Evolutionary conservation across 2,797 vertebrate species (phyloP).

Genomic region (Gallinago stenura): DNA sequence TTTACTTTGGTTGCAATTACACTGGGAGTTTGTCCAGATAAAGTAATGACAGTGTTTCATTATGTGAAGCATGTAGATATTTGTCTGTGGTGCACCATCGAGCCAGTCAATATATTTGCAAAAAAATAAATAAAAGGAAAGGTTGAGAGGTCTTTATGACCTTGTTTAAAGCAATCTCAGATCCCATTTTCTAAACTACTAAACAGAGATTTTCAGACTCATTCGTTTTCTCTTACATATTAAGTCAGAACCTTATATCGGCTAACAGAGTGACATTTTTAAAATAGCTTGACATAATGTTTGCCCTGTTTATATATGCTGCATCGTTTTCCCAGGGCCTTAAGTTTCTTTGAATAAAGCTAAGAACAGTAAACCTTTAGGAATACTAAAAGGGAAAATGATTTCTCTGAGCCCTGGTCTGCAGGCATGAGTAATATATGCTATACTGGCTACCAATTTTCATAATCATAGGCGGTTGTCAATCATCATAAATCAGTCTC

Average conservation of each 20-base stretch:
- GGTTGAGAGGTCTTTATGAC: slow-evolving; percentile 70
- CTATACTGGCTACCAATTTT: not conserved
- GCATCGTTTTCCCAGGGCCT: not conserved
- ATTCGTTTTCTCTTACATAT: slow-evolving; percentile 63
- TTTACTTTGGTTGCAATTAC: slow-evolving; percentile 70
- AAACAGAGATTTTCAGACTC: slow-evolving; percentile 55
- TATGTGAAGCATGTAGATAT: slow-evolving; percentile 76
- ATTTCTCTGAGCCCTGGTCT: not conserved
- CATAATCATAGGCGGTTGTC: not conserved
- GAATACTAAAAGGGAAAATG: slow-evolving; percentile 23
- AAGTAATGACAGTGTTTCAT: slow-evolving; percentile 69
- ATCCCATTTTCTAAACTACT: slow-evolving; percentile 71
- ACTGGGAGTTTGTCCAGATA: slow-evolving; percentile 70
- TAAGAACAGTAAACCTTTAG: slow-evolving; percentile 13
- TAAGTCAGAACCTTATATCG: slow-evolving; percentile 32
- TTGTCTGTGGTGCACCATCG: slow-evolving; percentile 50
- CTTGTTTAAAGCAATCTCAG: slow-evolving; percentile 72
- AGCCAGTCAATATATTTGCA: slow-evolving; percentile 42
- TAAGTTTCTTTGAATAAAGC: slow-evolving; percentile 30
- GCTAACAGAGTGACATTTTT: not conserved
- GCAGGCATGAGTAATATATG: not conserved
- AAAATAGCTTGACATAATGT: not conserved
- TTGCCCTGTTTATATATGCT: not conserved
- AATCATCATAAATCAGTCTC: slow-evolving; percentile 7
- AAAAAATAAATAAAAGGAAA: slow-evolving; percentile 31